Evolutionary conservation across 2,797 vertebrate species (phyloP).

Genomic region (Ispidina lecontei): DNA sequence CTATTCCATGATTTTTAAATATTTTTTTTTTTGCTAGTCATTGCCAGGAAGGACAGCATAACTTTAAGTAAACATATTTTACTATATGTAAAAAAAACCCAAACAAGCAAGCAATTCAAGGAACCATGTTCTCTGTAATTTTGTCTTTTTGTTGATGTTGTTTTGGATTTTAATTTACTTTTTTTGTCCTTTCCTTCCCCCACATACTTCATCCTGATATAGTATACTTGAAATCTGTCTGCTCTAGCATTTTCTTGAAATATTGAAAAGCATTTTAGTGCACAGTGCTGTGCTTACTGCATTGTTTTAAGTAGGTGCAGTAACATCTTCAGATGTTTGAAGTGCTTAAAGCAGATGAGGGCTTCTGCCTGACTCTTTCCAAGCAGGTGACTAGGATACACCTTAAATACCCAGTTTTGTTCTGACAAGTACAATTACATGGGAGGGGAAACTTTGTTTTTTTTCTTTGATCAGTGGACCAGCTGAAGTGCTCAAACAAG

Average conservation of each 20-base stretch:
- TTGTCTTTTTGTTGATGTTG: neutral
- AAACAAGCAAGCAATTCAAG: neutral
- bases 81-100: neutral
- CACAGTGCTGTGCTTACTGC: neutral
- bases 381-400: neutral
- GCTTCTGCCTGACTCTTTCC: neutral
- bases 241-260: neutral
- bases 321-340: neutral
- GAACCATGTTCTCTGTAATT: neutral
- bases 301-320: neutral
- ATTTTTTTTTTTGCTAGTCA: neutral
- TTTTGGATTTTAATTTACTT: no score
- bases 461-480: slow-evolving; percentile 5
- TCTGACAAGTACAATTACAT: slow-evolving; percentile 7
- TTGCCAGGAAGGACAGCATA: neutral
- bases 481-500: neutral
- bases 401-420: neutral
- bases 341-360: neutral
- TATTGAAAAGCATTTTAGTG: neutral
- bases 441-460: neutral
- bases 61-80: neutral
- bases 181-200: no score
- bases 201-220: neutral
- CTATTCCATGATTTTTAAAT: neutral
- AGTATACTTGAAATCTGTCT: neutral